A percentile compares a stretch with the other conserved stretches of the same genome.
Conservation (phyloP, 2,888 invertebrate species). For the Gonocerus acuteangulatus region DNA sequence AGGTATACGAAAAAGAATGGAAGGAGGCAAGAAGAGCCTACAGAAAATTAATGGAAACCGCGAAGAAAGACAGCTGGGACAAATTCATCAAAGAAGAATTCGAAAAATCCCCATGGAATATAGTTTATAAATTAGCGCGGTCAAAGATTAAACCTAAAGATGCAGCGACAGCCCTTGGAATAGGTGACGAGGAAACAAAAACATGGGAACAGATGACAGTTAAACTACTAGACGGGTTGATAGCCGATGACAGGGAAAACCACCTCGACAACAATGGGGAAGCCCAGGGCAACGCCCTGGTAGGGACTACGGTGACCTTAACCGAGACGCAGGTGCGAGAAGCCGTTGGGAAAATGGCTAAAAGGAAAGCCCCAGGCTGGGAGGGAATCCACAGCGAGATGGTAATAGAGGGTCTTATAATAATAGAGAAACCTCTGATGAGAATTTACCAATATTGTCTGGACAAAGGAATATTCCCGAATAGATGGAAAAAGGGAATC, state of each 20-base stretch:
- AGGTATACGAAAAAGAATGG: not conserved
- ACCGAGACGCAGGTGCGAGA: no score
- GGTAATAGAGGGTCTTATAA: not conserved
- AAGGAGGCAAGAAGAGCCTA: not conserved
- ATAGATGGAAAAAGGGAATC: no score
- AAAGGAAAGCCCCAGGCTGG: not conserved
- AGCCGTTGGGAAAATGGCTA: not conserved
- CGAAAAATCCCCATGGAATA: not conserved
- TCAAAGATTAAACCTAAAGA: not conserved
- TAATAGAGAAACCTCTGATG: not conserved
- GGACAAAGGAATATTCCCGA: no score
- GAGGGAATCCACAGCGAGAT: not conserved
- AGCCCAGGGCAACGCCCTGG: no score
- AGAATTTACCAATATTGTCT: not conserved
- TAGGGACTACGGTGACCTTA: no score
- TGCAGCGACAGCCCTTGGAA: not conserved
- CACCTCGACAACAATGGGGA: no score
- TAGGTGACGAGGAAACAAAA: not conserved
- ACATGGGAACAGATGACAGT: no score
- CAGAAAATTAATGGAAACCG: not conserved
- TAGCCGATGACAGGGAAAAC: not conserved
- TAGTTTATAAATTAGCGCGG: not conserved
- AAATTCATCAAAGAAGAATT: not conserved
- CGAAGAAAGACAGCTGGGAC: not conserved
- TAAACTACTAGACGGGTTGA: no score